Evolutionary conservation across 2,113 vertebrate species (phyloP).

Genomic region (Rhea pennata): DNA sequence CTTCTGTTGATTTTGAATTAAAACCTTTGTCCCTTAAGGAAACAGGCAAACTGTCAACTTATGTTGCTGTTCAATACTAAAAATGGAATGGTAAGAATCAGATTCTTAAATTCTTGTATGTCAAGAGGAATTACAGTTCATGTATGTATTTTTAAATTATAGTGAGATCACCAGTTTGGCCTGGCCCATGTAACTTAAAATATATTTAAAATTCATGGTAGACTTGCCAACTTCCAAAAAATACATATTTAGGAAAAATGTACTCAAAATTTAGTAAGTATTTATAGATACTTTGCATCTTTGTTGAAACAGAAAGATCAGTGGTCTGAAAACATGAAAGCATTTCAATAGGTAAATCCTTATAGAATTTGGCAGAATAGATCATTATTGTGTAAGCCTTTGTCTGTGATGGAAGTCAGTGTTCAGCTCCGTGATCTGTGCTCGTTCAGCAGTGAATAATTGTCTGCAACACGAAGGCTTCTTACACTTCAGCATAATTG

Average conservation of each 20-base stretch:
- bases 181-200: neutral
- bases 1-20: neutral
- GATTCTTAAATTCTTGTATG: neutral
- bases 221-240: neutral
- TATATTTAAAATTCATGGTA: neutral
- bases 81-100: neutral
- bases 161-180: slow-evolving; percentile 32
- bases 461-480: slow-evolving; percentile 62
- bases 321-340: slow-evolving; percentile 26
- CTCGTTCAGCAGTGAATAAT: slow-evolving; percentile 70
- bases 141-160: slow-evolving; percentile 2
- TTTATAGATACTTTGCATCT: neutral
- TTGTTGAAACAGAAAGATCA: neutral
- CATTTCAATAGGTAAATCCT: slow-evolving; percentile 25
- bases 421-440: slow-evolving; percentile 61
- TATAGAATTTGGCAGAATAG: slow-evolving; percentile 26
- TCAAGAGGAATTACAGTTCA: neutral
- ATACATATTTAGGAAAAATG: neutral
- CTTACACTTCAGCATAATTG: slow-evolving; percentile 67
- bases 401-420: slow-evolving; percentile 35
- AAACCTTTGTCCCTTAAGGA: neutral
- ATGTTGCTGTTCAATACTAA: neutral
- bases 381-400: slow-evolving; percentile 21
- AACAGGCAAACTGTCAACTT: neutral
- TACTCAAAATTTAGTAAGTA: neutral